A percentile compares a stretch with the other conserved stretches of the same genome.
phyloP scores from a whole-genome alignment of 2,113 vertebrate genomes.

The Trematomus loennbergii region DNA sequence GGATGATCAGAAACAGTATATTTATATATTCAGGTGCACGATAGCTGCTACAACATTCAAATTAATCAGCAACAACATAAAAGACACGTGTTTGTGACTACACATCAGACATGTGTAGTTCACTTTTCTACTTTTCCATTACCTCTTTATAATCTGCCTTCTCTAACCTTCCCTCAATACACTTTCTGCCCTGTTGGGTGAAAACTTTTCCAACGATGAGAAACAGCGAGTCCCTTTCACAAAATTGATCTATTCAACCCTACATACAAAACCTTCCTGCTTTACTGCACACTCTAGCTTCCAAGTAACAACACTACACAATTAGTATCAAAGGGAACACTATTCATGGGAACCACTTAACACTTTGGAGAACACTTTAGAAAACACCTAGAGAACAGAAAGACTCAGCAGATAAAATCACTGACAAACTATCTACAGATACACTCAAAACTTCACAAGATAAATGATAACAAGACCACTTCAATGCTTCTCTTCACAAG shows the following conservation, averaged over 20 bases:
- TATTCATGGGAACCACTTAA: constrained; percentile 36
- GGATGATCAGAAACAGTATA: not conserved
- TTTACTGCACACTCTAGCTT: not conserved
- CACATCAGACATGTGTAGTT: constrained; percentile 1
- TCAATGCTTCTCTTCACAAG: not conserved
- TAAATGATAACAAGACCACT: not conserved
- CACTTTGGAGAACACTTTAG: constrained; percentile 34
- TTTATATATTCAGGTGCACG: constrained; percentile 14
- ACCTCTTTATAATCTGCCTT: constrained; percentile 6
- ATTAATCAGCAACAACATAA: constrained; percentile 24
- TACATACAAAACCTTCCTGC: not conserved
- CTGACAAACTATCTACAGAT: constrained; percentile 12
- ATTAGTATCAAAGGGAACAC: constrained; percentile 14
- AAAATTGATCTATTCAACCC: not conserved
- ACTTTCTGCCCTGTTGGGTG: constrained; percentile 5
- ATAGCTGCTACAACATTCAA: constrained; percentile 33
- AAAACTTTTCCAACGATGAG: not conserved
- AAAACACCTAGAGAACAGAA: constrained; percentile 24
- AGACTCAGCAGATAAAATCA: constrained; percentile 12
- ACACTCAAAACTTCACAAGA: constrained; percentile 25
- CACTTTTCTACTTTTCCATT: not conserved
- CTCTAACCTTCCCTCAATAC: not conserved
- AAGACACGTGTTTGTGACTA: constrained; percentile 2
- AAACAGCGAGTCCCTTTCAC: not conserved
- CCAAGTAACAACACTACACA: not conserved